Evolutionary conservation across 1,140 invertebrate species (phyloP).

Genomic region (Scaptodrosophila lebanonensis): DNA sequence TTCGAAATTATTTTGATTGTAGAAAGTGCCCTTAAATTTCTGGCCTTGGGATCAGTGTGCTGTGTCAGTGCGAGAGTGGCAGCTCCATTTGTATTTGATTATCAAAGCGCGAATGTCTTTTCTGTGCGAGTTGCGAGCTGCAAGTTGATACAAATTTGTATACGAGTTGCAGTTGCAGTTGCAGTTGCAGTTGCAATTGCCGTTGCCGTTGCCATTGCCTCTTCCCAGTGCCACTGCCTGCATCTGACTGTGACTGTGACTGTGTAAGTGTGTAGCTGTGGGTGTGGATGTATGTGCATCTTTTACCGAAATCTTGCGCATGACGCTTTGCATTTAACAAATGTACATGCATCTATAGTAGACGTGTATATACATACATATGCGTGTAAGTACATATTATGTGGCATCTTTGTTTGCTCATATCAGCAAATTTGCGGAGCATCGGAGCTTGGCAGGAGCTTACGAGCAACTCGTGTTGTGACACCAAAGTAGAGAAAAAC

Average conservation of each 20-base stretch:
- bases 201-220: too few species aligned
- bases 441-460: constrained; percentile 7
- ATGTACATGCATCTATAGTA: too few species aligned
- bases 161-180: constrained; percentile 61
- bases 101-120: constrained; percentile 60
- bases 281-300: constrained; percentile 2
- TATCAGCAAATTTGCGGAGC: constrained; percentile 23
- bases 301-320: constrained; percentile 37
- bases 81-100: constrained; percentile 63
- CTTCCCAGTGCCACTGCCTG: constrained; percentile 5
- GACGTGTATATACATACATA: too few species aligned
- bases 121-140: background rate
- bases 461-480: too few species aligned
- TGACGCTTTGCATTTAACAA: constrained; percentile 51
- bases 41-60: constrained; percentile 1
- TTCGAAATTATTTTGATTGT: too few species aligned
- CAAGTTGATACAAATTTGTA: constrained; percentile 45
- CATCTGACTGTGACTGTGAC: background rate
- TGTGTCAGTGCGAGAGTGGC: constrained; percentile 1
- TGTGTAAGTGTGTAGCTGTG: background rate
- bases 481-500: too few species aligned
- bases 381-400: too few species aligned
- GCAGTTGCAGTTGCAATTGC: constrained; percentile 61
- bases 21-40: too few species aligned
- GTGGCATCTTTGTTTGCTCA: constrained; percentile 23